Percentiles rank a stretch among this genome's conserved stretches.
Evolutionary conservation across 2,888 invertebrate species (phyloP).

Genomic region (Bombyx huttoni): DNA sequence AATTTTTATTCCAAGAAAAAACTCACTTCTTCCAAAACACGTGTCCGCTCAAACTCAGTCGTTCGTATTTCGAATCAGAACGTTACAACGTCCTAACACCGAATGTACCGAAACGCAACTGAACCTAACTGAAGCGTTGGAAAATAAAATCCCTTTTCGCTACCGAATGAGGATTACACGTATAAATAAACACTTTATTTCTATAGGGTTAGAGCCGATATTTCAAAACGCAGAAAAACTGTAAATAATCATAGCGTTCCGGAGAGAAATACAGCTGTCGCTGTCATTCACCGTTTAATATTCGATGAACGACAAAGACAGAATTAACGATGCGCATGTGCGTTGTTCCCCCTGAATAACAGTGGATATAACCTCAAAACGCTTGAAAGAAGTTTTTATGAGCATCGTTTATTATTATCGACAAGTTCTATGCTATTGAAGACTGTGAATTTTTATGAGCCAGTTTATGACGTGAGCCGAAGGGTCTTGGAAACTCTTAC

Average conservation of each 20-base stretch:
- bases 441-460: constrained; percentile 25
- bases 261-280: constrained; percentile 28
- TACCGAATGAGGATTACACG: constrained; percentile 38
- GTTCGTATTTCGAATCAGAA: constrained; percentile 14
- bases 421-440: constrained; percentile 28
- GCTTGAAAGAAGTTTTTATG: constrained; percentile 38
- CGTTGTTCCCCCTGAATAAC: constrained; percentile 25
- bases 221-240: constrained; percentile 10
- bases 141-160: constrained; percentile 31
- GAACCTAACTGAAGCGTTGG: constrained; percentile 22
- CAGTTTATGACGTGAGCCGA: constrained; percentile 20
- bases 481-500: constrained; percentile 15
- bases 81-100: constrained; percentile 29
- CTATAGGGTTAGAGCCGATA: constrained; percentile 13
- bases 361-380: constrained; percentile 30
- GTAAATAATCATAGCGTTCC: constrained; percentile 34
- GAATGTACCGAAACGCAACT: constrained; percentile 23
- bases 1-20: constrained; percentile 8
- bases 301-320: constrained; percentile 23
- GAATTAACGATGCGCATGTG: constrained; percentile 38
- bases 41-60: constrained; percentile 14
- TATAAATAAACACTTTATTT: constrained; percentile 23
- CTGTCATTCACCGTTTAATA: constrained; percentile 23
- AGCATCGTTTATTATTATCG: constrained; percentile 35
- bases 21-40: constrained; percentile 24